These are phyloP conservation scores for Cerastoderma edule DNA, from an alignment of 2,888 invertebrate genomes.

Conservation along the genomic window DNA sequence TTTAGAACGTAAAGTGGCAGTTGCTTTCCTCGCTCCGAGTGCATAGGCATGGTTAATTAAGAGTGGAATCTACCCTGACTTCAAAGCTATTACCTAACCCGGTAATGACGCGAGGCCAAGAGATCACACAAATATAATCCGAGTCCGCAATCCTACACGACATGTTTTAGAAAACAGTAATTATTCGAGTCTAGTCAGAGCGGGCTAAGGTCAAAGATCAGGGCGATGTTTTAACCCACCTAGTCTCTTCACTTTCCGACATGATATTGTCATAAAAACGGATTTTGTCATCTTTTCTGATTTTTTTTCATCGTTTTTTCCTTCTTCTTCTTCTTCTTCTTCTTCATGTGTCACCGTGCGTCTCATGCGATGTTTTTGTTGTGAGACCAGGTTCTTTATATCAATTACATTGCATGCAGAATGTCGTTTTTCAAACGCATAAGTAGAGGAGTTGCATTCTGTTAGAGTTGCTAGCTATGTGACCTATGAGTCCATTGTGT, in stretches of 20 bases:
- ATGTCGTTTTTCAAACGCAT: conserved; percentile 7
- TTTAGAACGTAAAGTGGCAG: too few species aligned
- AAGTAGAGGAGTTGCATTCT: too few species aligned
- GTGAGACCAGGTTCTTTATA: too few species aligned
- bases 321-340: too few species aligned
- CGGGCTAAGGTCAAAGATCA: conserved; percentile 29
- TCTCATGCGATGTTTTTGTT: too few species aligned
- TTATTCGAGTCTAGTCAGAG: conserved; percentile 40
- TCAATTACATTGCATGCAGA: conserved; percentile 11
- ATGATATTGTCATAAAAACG: conserved; percentile 13
- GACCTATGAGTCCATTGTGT: too few species aligned
- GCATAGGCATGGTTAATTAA: conserved; percentile 50
- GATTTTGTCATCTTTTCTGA: neutral
- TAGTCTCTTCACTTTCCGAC: conserved; percentile 3
- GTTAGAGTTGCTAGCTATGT: too few species aligned
- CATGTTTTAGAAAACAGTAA: conserved; percentile 36
- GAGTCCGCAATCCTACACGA: conserved; percentile 34
- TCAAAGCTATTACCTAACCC: conserved; percentile 52
- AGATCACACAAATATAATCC: conserved; percentile 41
- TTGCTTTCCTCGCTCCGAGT: too few species aligned
- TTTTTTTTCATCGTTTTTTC: neutral
- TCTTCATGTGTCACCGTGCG: too few species aligned
- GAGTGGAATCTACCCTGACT: conserved; percentile 23
- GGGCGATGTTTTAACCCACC: neutral
- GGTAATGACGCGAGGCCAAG: conserved; percentile 42